These are phyloP conservation scores for Chymomyza amoena DNA, from an alignment of 2,888 invertebrate genomes.

Conservation along the genomic window DNA sequence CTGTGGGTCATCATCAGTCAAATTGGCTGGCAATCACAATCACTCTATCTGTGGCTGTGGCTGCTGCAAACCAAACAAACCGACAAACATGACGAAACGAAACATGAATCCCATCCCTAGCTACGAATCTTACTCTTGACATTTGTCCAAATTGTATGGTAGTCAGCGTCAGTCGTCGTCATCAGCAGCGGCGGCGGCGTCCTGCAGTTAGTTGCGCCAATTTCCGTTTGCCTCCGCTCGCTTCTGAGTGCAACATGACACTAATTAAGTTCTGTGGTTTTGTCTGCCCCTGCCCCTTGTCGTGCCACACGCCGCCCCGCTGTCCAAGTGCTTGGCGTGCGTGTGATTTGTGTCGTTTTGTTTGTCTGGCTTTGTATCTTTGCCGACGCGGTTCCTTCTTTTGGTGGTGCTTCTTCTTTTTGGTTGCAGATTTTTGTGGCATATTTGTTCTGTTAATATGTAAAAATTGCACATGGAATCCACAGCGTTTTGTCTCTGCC, in stretches of 20 bases:
- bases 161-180: conserved; percentile 29
- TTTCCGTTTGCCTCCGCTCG: conserved; percentile 59
- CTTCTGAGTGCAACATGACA: conserved; percentile 66
- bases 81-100: conserved; percentile 30
- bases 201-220: conserved; percentile 61
- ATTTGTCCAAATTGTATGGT: conserved; percentile 52
- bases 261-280: conserved; percentile 74
- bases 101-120: conserved; percentile 35
- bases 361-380: conserved; percentile 56
- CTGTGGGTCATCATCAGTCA: conserved; percentile 67
- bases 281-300: conserved; percentile 25
- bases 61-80: conserved; percentile 28
- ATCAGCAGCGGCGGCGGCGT: conserved; percentile 43
- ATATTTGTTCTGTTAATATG: conserved; percentile 67
- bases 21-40: conserved; percentile 58
- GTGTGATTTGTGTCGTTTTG: conserved; percentile 64
- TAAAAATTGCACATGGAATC: conserved; percentile 38
- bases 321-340: conserved; percentile 40
- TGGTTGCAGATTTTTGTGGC: conserved; percentile 42
- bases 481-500: neutral
- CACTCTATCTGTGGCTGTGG: conserved; percentile 13
- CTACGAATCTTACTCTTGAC: conserved; percentile 26
- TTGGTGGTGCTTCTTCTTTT: conserved; percentile 20
- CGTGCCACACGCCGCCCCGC: neutral
- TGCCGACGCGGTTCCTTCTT: conserved; percentile 49